Percentiles rank a stretch among this genome's conserved stretches.
Conservation (phyloP, 2,797 vertebrate species). For the Artibeus lituratus region DNA sequence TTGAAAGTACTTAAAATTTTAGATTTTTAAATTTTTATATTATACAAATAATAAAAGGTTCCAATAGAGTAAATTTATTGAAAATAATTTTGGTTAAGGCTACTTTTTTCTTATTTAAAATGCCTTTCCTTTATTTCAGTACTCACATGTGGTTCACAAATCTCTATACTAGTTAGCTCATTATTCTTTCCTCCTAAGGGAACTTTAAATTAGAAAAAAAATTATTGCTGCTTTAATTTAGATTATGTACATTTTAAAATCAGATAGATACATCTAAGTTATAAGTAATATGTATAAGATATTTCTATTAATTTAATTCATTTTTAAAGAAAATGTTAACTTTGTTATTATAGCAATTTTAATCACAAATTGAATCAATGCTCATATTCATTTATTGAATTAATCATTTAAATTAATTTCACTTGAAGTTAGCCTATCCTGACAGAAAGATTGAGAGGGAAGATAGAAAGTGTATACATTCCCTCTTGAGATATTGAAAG, state of each 20-base stretch:
- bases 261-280: not conserved
- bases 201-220: conserved; percentile 17
- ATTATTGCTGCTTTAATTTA: conserved; percentile 2
- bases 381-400: conserved; percentile 11
- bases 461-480: not conserved
- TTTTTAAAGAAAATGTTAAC: conserved; percentile 30
- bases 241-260: conserved; percentile 40
- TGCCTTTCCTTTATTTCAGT: not conserved
- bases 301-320: conserved; percentile 30
- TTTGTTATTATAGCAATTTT: conserved; percentile 13
- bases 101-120: not conserved
- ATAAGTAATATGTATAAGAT: not conserved
- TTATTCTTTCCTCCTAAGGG: not conserved
- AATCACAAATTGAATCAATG: conserved; percentile 23
- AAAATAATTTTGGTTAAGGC: not conserved
- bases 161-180: not conserved
- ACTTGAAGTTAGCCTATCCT: not conserved
- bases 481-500: not conserved
- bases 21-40: not conserved
- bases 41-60: not conserved
- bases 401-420: conserved; percentile 37
- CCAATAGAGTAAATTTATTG: not conserved
- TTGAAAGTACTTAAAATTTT: conserved; percentile 9
- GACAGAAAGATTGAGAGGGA: not conserved
- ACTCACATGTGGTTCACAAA: not conserved